A percentile compares a stretch with the other conserved stretches of the same genome.
Evolutionary conservation across 2,888 invertebrate species (phyloP).

Genomic region (Cryptocheilus praepositus): DNA sequence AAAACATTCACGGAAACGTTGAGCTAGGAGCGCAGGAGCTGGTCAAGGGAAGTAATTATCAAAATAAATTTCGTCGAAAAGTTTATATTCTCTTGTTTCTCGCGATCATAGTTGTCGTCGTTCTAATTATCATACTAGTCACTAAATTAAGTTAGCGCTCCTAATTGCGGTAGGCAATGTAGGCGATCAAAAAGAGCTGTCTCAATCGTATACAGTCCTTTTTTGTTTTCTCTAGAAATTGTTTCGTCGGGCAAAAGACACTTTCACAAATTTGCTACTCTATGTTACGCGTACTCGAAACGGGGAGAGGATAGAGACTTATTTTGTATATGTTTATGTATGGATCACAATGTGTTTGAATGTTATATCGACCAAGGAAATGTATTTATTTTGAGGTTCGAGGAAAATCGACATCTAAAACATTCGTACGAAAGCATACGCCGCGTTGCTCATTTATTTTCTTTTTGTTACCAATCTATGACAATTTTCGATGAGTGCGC

Average conservation of each 20-base stretch:
- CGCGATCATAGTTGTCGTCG: conserved; percentile 80
- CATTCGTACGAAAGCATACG: background rate
- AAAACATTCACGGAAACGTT: conserved; percentile 84
- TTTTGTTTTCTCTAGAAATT: conserved; percentile 24
- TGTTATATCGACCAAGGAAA: background rate
- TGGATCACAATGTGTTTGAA: conserved; percentile 22
- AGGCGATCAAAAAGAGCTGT: conserved; percentile 63
- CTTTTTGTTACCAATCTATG: too few relatives aligned
- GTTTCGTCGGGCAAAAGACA: conserved; percentile 12
- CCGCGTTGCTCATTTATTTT: too few relatives aligned
- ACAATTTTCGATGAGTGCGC: too few relatives aligned
- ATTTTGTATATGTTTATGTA: conserved; percentile 49
- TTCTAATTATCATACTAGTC: conserved; percentile 82
- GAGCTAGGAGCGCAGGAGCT: conserved; percentile 88
- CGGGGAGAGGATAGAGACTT: conserved; percentile 56
- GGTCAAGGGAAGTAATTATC: conserved; percentile 87
- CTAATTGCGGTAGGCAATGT: conserved; percentile 52
- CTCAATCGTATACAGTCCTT: conserved; percentile 52
- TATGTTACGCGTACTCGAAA: conserved; percentile 39
- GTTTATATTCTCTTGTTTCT: conserved; percentile 83
- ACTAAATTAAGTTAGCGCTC: conserved; percentile 72
- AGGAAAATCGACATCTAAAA: background rate
- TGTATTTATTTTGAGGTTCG: background rate
- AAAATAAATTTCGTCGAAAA: conserved; percentile 85
- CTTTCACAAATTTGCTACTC: conserved; percentile 29